These are phyloP conservation scores for Drosophila subobscura DNA, from an alignment of 1,140 invertebrate species.

Conservation along the genomic window DNA sequence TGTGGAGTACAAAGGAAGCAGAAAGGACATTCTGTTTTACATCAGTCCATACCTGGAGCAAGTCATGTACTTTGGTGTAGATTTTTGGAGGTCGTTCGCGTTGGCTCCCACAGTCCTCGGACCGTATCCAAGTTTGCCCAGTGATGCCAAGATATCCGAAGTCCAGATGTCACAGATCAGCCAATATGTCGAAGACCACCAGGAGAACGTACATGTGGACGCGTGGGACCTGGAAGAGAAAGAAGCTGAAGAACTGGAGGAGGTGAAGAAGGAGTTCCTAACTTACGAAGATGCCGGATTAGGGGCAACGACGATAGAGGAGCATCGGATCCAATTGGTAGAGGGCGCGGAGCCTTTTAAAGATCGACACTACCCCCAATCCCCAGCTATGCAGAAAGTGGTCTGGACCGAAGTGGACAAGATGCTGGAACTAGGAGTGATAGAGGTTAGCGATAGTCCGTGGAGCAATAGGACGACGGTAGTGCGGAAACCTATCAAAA, in stretches of 20 bases:
- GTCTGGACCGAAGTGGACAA: too few species aligned
- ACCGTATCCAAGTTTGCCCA: too few species aligned
- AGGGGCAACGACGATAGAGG: neutral
- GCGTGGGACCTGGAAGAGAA: neutral
- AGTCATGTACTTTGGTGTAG: neutral
- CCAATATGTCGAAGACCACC: too few species aligned
- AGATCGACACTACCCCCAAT: neutral
- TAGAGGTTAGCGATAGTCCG: too few species aligned
- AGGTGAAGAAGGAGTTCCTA: neutral
- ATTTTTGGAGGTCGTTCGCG: neutral
- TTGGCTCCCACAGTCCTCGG: neutral
- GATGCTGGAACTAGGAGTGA: too few species aligned
- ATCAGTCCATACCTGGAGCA: too few species aligned
- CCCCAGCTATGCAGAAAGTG: neutral
- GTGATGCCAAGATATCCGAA: neutral
- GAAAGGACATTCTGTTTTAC: too few species aligned
- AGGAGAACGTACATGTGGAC: too few species aligned
- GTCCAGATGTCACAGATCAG: too few species aligned
- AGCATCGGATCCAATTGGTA: neutral
- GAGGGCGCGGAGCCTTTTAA: neutral
- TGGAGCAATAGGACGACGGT: too few species aligned
- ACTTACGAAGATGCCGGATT: neutral
- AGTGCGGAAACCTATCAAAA: too few species aligned
- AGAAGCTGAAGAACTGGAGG: neutral
- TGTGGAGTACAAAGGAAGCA: too few species aligned